These are phyloP conservation scores for Himalopsyche japonica DNA, from an alignment of 2,888 invertebrate species.

Conservation along the genomic window DNA sequence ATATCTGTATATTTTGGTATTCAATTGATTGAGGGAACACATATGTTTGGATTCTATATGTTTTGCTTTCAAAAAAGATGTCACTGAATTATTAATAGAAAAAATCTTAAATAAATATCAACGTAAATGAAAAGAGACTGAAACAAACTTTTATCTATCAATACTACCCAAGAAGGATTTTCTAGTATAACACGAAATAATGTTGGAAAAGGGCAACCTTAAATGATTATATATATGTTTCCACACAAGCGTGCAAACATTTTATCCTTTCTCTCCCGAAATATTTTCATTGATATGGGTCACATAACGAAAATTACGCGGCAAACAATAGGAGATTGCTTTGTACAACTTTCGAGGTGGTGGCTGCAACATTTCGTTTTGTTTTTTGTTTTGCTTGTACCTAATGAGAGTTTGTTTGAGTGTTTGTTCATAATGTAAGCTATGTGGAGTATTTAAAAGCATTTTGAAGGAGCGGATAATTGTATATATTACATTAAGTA, in stretches of 20 bases:
- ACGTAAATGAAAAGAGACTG: too few species aligned
- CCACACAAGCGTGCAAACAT: not conserved
- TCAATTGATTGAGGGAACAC: too few species aligned
- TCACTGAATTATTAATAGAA: too few species aligned
- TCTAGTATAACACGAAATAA: not conserved
- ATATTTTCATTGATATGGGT: not conserved
- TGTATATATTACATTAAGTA: too few species aligned
- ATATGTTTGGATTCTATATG: too few species aligned
- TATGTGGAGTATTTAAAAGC: too few species aligned
- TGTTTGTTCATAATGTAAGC: too few species aligned
- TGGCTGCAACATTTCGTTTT: not conserved
- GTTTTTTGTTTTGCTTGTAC: not conserved
- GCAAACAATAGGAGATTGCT: not conserved
- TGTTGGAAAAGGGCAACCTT: not conserved
- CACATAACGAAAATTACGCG: not conserved
- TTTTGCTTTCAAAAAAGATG: too few species aligned
- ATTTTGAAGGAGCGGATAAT: too few species aligned
- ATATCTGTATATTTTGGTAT: too few species aligned
- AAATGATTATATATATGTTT: not conserved
- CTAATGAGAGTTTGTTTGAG: not conserved
- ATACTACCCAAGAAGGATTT: not conserved
- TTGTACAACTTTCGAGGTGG: not conserved
- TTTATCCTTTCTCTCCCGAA: not conserved
- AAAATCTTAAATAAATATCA: too few species aligned
- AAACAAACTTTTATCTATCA: not conserved